Conservation (phyloP, 1,140 invertebrate species). For the Proales similis region DNA sequence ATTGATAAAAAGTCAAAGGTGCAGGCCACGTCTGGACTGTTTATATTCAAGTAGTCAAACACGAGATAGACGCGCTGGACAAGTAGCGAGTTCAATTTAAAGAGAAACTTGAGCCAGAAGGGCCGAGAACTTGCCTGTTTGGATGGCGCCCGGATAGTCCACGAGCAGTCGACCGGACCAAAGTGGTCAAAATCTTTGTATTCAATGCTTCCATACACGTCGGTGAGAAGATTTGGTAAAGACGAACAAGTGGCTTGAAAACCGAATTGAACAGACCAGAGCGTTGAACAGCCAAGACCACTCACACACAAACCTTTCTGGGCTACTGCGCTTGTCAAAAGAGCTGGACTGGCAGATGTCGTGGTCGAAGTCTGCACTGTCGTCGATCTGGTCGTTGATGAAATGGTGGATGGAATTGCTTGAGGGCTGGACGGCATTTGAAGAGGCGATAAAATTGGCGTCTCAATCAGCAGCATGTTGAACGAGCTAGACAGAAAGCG, state of each 20-base stretch:
- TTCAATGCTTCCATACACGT: constrained; percentile 3
- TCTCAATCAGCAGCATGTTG: too few species aligned
- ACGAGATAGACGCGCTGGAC: constrained; percentile 28
- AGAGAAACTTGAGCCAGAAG: background rate
- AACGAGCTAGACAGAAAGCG: too few species aligned
- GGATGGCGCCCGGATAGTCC: constrained; percentile 32
- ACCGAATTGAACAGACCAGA: background rate
- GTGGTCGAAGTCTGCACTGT: too few species aligned
- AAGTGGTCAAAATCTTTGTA: too few species aligned
- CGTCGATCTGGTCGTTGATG: too few species aligned
- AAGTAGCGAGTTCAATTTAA: background rate
- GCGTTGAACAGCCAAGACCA: too few species aligned
- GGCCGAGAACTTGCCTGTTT: constrained; percentile 15
- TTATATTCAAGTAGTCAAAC: constrained; percentile 30
- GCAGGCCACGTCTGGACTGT: constrained; percentile 10
- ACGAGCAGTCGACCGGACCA: constrained; percentile 2
- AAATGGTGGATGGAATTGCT: too few species aligned
- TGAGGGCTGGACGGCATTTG: too few species aligned
- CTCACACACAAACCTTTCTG: too few species aligned
- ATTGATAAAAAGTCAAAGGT: constrained; percentile 29
- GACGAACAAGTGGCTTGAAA: constrained; percentile 15
- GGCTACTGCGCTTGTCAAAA: too few species aligned
- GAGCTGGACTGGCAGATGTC: too few species aligned
- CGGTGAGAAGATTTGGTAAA: constrained; percentile 1
- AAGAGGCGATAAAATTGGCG: too few species aligned